These are phyloP conservation scores for Anseranas semipalmata DNA, from an alignment of 2,113 vertebrate species.

Conservation along the genomic window DNA sequence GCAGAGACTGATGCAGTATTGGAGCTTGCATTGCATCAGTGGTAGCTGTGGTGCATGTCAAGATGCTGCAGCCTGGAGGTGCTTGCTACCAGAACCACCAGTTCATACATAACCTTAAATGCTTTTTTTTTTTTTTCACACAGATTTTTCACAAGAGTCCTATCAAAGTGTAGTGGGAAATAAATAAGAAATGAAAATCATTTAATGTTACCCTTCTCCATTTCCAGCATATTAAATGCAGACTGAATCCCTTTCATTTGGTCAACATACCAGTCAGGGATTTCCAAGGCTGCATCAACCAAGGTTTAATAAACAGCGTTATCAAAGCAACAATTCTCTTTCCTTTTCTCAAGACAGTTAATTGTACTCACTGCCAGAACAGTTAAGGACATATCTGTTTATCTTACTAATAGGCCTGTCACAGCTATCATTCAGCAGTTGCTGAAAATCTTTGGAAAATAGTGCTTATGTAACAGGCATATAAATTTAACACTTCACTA, in stretches of 20 bases:
- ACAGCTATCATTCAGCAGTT: neutral
- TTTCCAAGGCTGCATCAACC: neutral
- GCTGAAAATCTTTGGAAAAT: neutral
- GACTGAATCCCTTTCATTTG: neutral
- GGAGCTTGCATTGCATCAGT: neutral
- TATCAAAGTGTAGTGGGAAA: neutral
- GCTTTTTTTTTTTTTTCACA: neutral
- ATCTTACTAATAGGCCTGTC: neutral
- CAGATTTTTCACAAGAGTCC: neutral
- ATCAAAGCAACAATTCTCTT: neutral
- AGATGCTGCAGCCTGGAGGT: neutral
- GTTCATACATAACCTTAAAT: neutral
- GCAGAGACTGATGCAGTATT: neutral
- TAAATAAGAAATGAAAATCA: neutral
- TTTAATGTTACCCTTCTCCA: neutral
- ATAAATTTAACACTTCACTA: neutral
- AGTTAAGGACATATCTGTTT: neutral
- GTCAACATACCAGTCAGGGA: neutral
- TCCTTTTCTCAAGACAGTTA: neutral
- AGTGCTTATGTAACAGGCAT: neutral
- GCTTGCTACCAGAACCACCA: neutral
- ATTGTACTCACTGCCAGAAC: neutral
- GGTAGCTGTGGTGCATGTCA: neutral
- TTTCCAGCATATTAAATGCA: neutral
- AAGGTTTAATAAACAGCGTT: neutral